A percentile compares a stretch with the other conserved stretches of the same genome.
Evolutionary conservation across 1,140 invertebrate species (phyloP).

Genomic region (Drosophila serrata): DNA sequence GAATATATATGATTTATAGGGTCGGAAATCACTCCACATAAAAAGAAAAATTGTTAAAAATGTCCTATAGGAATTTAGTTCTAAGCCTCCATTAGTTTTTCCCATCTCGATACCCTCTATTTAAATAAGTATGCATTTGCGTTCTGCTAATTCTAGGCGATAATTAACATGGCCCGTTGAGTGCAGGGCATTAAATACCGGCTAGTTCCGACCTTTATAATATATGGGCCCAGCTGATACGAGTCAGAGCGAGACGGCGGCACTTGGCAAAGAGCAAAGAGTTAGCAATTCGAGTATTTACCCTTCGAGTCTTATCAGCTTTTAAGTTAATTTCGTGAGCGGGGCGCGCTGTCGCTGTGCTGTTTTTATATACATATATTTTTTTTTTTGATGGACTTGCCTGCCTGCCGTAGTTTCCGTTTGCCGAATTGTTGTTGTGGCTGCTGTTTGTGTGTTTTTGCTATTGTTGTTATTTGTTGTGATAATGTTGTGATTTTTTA

Average conservation of each 20-base stretch:
- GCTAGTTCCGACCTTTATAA: background rate
- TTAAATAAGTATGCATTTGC: too few species aligned
- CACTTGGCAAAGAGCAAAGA: constrained; percentile 23
- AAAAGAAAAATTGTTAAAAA: too few species aligned
- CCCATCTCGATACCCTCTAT: too few species aligned
- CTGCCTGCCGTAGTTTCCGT: constrained; percentile 36
- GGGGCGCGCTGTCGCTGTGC: constrained; percentile 4
- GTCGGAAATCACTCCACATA: too few species aligned
- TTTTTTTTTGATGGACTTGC: constrained; percentile 37
- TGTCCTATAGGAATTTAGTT: too few species aligned
- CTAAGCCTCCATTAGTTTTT: too few species aligned
- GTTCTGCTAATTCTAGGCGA: background rate
- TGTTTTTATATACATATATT: background rate
- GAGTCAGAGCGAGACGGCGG: constrained; percentile 16
- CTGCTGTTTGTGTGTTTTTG: constrained; percentile 9
- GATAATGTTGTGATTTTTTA: constrained; percentile 34
- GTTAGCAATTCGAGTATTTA: constrained; percentile 47
- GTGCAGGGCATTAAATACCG: constrained; percentile 13
- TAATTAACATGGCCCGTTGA: background rate
- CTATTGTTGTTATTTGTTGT: constrained; percentile 19
- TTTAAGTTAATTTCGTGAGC: constrained; percentile 41
- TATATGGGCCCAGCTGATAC: constrained; percentile 25
- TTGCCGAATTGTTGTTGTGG: constrained; percentile 18
- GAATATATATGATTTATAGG: too few species aligned
- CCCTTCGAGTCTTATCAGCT: constrained; percentile 55